phyloP scores from a whole-genome alignment of 2,888 invertebrate genomes.

The Strigamia crassipes region DNA sequence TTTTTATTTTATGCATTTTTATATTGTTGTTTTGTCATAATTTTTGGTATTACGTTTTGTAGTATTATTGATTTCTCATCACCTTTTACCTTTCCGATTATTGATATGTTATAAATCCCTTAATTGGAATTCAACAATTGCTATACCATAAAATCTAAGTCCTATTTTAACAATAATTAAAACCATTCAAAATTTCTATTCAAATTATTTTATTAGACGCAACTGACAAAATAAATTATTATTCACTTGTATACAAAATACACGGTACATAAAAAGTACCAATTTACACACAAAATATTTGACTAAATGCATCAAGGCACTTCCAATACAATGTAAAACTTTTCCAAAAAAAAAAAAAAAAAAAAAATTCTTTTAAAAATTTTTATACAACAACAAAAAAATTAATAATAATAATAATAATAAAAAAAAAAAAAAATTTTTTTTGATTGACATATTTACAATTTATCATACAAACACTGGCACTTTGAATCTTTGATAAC shows the following conservation, averaged over 20 bases:
- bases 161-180: too few species aligned
- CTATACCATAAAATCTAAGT: too few species aligned
- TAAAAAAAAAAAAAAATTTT: not conserved
- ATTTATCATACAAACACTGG: not conserved
- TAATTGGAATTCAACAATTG: too few species aligned
- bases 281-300: not conserved
- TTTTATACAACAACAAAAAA: not conserved
- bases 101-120: too few species aligned
- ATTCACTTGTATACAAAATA: not conserved
- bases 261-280: not conserved
- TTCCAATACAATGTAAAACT: not conserved
- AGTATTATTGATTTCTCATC: too few species aligned
- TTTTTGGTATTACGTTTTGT: too few species aligned
- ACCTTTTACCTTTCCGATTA: too few species aligned
- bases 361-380: too few species aligned
- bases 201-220: not conserved
- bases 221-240: not conserved
- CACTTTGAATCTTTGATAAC: too few species aligned
- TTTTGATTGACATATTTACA: slow-evolving; percentile 13
- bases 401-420: too few species aligned
- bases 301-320: not conserved
- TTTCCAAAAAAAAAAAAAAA: not conserved
- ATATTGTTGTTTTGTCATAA: too few species aligned
- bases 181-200: not conserved
- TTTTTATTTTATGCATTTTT: too few species aligned